These are phyloP conservation scores for Chironomus tepperi DNA, from an alignment of 1,140 invertebrate species.

Conservation along the genomic window DNA sequence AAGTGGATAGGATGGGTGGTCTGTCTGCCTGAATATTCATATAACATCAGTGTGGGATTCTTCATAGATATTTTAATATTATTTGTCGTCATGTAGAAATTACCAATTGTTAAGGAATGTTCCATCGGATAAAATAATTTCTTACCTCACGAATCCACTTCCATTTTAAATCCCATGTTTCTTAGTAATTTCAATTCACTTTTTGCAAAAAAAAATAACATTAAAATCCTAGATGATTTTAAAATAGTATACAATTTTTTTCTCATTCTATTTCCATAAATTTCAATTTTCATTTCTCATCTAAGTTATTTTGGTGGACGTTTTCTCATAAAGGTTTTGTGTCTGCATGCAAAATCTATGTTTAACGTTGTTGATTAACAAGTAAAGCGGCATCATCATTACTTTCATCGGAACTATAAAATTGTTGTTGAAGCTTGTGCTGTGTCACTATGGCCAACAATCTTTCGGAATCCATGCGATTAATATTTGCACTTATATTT, in stretches of 20 bases:
- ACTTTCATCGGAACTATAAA: slow-evolving; percentile 27
- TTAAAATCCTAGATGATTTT: slow-evolving; percentile 13
- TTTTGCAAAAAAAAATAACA: neutral
- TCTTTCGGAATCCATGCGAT: slow-evolving; percentile 24
- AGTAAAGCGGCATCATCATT: slow-evolving; percentile 22
- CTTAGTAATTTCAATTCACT: neutral
- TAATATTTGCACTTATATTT: slow-evolving; percentile 26
- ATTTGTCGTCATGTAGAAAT: too few relatives aligned
- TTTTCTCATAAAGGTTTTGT: neutral
- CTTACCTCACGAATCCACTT: too few relatives aligned
- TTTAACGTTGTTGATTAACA: slow-evolving; percentile 12
- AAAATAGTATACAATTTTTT: slow-evolving; percentile 17
- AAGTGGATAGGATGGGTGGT: too few relatives aligned
- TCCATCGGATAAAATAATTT: too few relatives aligned
- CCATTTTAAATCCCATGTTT: too few relatives aligned
- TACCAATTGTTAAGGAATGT: too few relatives aligned
- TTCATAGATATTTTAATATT: too few relatives aligned
- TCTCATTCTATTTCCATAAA: neutral
- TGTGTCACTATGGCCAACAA: slow-evolving; percentile 5
- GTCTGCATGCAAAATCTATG: neutral
- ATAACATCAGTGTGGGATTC: too few relatives aligned
- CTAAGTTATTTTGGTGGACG: slow-evolving; percentile 10
- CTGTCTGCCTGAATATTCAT: too few relatives aligned
- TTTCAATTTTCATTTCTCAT: neutral
- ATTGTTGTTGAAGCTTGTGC: slow-evolving; percentile 19